Evolutionary conservation across 64 coral and sea anemone genomes (phyloP).

Genomic region (Catalaphyllia jardinei): DNA sequence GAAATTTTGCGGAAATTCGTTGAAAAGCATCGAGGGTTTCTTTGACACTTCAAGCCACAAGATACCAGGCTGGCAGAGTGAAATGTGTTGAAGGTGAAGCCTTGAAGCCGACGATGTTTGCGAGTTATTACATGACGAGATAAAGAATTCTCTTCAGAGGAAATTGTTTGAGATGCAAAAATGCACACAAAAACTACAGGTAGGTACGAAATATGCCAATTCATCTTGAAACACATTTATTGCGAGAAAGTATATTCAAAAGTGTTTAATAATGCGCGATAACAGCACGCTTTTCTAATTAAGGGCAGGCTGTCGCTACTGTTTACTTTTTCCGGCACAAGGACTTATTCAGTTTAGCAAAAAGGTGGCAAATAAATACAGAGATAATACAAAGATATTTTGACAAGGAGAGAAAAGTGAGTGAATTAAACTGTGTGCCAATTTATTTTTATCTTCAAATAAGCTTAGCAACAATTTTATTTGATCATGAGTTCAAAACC

Average conservation of each 20-base stretch:
- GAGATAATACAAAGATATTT: no score
- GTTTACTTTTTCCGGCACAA: no score
- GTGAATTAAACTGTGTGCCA: no score
- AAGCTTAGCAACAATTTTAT: no score
- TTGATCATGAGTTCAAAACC: no score
- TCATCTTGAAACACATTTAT: not conserved
- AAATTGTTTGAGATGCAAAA: not conserved
- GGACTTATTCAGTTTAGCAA: no score
- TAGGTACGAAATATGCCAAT: not conserved
- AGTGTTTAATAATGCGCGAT: not conserved
- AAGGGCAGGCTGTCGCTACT: no score
- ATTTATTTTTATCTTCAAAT: no score
- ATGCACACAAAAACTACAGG: not conserved
- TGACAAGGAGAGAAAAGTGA: no score
- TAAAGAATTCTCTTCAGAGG: not conserved
- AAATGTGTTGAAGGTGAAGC: not conserved
- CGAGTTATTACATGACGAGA: slow-evolving; percentile 10
- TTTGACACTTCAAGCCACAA: slow-evolving; percentile 18
- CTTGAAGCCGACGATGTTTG: not conserved
- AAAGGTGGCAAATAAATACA: no score
- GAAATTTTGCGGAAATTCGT: not conserved
- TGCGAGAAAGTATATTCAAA: not conserved
- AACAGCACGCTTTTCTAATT: no score
- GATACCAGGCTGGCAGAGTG: slow-evolving; percentile 12
- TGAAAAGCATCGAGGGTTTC: slow-evolving; percentile 22